These are phyloP conservation scores for Megamerina dolium DNA, from an alignment of 2,888 invertebrate species.

Conservation along the genomic window DNA sequence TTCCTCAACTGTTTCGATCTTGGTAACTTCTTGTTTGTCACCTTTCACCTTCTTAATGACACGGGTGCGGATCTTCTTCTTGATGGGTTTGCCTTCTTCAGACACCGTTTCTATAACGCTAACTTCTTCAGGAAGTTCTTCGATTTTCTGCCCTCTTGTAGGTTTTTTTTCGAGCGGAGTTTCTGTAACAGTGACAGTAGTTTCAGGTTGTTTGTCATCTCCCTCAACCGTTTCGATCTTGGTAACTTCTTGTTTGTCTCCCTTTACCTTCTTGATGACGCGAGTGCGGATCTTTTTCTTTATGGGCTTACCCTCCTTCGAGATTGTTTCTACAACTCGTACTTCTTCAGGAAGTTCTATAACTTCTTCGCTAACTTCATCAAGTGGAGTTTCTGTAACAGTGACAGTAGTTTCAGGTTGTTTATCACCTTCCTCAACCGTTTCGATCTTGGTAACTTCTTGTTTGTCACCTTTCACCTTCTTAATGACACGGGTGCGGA, in stretches of 20 bases:
- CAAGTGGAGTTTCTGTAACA: conserved; percentile 20
- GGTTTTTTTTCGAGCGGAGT: conserved; percentile 21
- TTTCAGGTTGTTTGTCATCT: conserved; percentile 39
- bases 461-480: conserved; percentile 28
- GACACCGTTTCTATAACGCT: conserved; percentile 34
- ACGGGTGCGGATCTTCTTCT: conserved; percentile 39
- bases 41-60: conserved; percentile 39
- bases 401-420: conserved; percentile 42
- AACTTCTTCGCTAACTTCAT: conserved; percentile 36
- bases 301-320: conserved; percentile 28
- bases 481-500: conserved; percentile 16
- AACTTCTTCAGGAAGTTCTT: conserved; percentile 25
- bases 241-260: conserved; percentile 43
- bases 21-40: conserved; percentile 38
- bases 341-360: conserved; percentile 27
- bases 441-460: conserved; percentile 46
- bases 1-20: conserved; percentile 46
- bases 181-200: conserved; percentile 31
- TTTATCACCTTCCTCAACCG: conserved; percentile 45
- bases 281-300: conserved; percentile 34
- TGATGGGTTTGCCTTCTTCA: conserved; percentile 28
- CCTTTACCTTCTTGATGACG: conserved; percentile 44
- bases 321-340: conserved; percentile 23
- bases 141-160: conserved; percentile 16
- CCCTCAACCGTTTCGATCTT: conserved; percentile 39